Base-by-base conservation (phyloP, 1,140 invertebrate genomes). In the Diorhabda sublineata region DNA sequence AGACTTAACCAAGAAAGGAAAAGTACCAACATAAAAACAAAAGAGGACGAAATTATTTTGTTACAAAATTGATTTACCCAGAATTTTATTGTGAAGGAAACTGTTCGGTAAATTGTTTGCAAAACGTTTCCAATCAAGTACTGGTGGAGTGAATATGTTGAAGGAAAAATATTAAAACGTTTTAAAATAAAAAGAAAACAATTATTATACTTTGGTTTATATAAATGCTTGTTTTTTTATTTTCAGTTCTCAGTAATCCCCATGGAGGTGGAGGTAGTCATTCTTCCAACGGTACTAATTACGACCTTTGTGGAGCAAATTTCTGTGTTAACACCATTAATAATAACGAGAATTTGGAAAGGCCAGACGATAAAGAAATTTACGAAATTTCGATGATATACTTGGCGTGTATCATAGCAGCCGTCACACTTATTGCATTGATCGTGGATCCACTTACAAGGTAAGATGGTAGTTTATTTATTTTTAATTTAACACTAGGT, bases 321-420 rank as follows among this genome's bases (percentile, higher is more conserved):
- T 96, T 94, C 81, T 95, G 92, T 80, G 88, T 91, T 64, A 82
- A 87, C 66, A 81, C 81, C 61, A 82, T 84, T 45, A 82, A 83
- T 67, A 88, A 87, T 59, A 89, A 90, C 75, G 87, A 89, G 62
- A 91, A 90, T 76, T 80, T 94, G 59, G 85, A 89, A 73, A 82
- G 91, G 52, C 93, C 93, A 3, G 89, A 90, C 59, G 90, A 93
- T 79, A 86, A 87, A 59, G 91, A 95, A 83, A 92, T 95, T 79
- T 93, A 92, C 81, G 91, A 91, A 77, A 92, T 98, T 76, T 90
- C 91, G 43, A 89, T 91, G 65, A 95, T 98, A 72, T 98, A 97
- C 81, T 83, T 97, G 41, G 89, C 87, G 0, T 97, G 93, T 78
- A 91, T 96, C 11, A 77, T 95, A 43, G 82, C 94, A 2, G 95